Conservation (phyloP, 1,140 invertebrate genomes). For the Heliconius himera region DNA sequence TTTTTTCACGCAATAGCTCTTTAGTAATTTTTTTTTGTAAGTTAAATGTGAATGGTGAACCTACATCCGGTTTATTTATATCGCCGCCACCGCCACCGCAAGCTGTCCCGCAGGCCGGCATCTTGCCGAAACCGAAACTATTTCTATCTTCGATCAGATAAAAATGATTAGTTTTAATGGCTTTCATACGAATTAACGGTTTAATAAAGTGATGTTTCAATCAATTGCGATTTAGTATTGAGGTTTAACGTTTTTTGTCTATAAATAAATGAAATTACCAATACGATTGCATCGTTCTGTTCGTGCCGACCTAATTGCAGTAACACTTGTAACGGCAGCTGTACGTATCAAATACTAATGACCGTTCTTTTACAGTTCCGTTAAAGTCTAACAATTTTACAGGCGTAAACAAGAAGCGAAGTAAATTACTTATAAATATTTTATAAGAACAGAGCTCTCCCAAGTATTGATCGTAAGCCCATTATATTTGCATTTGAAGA, state of each 20-base stretch:
- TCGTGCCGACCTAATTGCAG: not conserved
- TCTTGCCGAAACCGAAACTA: constrained; percentile 23
- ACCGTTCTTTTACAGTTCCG: not conserved
- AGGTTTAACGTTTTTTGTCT: not conserved
- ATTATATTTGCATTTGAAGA: not conserved
- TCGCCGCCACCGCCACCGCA: constrained; percentile 12
- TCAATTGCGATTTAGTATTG: not conserved
- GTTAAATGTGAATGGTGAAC: constrained; percentile 7
- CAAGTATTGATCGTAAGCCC: not conserved
- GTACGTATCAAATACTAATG: not conserved
- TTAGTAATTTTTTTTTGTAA: not conserved
- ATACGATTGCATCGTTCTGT: not conserved
- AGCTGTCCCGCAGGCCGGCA: constrained; percentile 26
- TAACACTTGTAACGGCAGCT: not conserved
- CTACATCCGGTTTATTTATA: constrained; percentile 24
- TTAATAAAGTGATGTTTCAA: constrained; percentile 8
- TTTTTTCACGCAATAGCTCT: not conserved
- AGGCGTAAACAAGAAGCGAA: not conserved
- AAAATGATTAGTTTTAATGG: not conserved
- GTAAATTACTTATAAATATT: constrained; percentile 1
- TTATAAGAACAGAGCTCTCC: not conserved
- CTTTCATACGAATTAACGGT: not conserved
- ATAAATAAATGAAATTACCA: not conserved
- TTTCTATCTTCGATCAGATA: constrained; percentile 23
- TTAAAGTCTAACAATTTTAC: not conserved